Evolutionary conservation across 1,140 invertebrate species (phyloP).

Genomic region (Spodoptera litura): DNA sequence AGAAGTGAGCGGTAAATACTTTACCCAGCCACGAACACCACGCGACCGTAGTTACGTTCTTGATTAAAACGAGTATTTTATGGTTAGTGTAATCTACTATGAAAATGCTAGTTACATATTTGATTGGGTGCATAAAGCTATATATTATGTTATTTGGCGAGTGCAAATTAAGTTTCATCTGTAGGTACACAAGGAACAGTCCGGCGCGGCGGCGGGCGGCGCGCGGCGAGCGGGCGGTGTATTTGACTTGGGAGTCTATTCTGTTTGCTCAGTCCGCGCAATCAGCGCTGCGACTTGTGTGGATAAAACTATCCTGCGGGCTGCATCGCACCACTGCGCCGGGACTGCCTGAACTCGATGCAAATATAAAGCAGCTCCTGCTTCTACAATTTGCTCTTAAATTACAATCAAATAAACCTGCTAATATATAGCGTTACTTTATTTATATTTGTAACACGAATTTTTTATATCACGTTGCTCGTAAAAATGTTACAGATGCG

Average conservation of each 20-base stretch:
- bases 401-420: neutral
- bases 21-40: neutral
- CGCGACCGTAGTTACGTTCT: neutral
- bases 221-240: neutral
- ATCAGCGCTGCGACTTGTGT: slow-evolving; percentile 56
- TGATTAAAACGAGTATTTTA: slow-evolving; percentile 19
- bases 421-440: neutral
- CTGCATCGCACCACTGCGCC: slow-evolving; percentile 18
- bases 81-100: neutral
- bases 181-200: slow-evolving; percentile 37
- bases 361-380: neutral
- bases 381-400: neutral
- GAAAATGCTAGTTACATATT: slow-evolving; percentile 33
- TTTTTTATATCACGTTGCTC: too few species aligned
- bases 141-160: slow-evolving; percentile 33
- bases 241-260: slow-evolving; percentile 63
- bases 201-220: neutral
- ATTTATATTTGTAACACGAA: too few species aligned
- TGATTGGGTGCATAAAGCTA: slow-evolving; percentile 37
- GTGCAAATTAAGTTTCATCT: slow-evolving; percentile 38
- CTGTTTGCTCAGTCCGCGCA: slow-evolving; percentile 66
- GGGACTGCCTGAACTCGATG: neutral
- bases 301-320: slow-evolving; percentile 29
- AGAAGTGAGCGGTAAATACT: neutral
- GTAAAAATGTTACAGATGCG: too few species aligned